Percentiles rank a stretch among this genome's conserved stretches.
These are phyloP conservation scores for Scaptodrosophila lebanonensis DNA, from an alignment of 1,140 invertebrate species.

Conservation along the genomic window DNA sequence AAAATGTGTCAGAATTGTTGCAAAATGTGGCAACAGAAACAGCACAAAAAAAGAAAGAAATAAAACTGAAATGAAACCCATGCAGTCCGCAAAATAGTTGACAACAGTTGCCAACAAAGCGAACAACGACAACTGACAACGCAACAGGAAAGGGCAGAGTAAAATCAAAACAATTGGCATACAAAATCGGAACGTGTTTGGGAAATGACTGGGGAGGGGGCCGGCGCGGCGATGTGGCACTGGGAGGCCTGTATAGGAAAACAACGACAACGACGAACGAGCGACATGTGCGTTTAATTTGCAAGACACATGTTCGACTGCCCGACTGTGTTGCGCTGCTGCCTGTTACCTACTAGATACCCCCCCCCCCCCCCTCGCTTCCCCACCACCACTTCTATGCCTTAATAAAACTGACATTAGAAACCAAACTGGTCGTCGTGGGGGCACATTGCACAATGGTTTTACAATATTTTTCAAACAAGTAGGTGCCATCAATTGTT, in stretches of 20 bases:
- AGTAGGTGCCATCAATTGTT: too few species aligned
- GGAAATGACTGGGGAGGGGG: constrained; percentile 11
- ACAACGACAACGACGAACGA: constrained; percentile 1
- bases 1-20: constrained; percentile 58
- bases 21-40: constrained; percentile 35
- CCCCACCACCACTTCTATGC: constrained; percentile 16
- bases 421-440: constrained; percentile 7
- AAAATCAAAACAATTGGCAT: constrained; percentile 46
- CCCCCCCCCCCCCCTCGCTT: constrained; percentile 1
- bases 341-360: too few species aligned
- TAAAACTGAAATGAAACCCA: constrained; percentile 10
- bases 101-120: constrained; percentile 50
- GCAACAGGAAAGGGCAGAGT: constrained; percentile 49
- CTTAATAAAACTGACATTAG: too few species aligned
- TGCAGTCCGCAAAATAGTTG: constrained; percentile 10
- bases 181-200: constrained; percentile 30
- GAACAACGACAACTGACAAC: constrained; percentile 31
- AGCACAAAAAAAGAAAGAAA: background rate
- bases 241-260: background rate
- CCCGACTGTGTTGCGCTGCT: constrained; percentile 7
- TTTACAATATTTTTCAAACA: too few species aligned
- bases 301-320: constrained; percentile 35
- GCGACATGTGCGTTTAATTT: constrained; percentile 58
- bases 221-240: background rate
- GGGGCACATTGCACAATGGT: too few species aligned